A percentile compares a stretch with the other conserved stretches of the same genome.
Evolutionary conservation across 2,888 invertebrate genomes (phyloP).

Genomic region (Amiota mariae): DNA sequence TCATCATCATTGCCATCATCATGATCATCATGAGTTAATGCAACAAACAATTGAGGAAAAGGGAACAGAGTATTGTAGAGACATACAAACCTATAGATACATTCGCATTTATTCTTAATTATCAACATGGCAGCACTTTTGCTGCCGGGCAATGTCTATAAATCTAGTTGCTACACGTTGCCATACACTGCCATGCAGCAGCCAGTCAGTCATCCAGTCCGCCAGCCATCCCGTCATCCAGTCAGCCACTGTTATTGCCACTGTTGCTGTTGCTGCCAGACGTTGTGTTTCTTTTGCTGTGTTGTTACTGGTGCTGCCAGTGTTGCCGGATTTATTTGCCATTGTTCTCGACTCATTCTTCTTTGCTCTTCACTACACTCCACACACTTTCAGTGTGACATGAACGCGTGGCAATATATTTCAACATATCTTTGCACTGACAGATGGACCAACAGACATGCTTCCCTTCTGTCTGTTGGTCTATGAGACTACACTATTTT

Average conservation of each 20-base stretch:
- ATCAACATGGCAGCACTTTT: conserved; percentile 50
- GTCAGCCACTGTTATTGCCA: neutral
- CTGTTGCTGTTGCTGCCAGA: neutral
- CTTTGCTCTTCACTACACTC: conserved; percentile 35
- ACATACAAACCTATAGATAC: conserved; percentile 41
- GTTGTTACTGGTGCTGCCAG: conserved; percentile 42
- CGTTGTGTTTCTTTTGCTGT: conserved; percentile 18
- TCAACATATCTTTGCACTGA: conserved; percentile 66
- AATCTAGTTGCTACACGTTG: conserved; percentile 55
- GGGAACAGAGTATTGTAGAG: neutral
- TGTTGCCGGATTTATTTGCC: conserved; percentile 51
- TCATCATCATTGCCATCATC: conserved; percentile 16
- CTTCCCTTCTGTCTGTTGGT: conserved; percentile 43
- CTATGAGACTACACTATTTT: conserved; percentile 18
- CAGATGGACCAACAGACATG: conserved; percentile 63
- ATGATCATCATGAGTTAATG: conserved; percentile 5
- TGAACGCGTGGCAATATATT: conserved; percentile 60
- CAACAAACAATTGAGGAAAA: too few species aligned
- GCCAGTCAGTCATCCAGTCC: too few species aligned
- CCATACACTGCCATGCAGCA: neutral
- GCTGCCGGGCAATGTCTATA: conserved; percentile 41
- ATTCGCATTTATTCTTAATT: conserved; percentile 67
- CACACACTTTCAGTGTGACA: conserved; percentile 62
- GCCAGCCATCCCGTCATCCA: conserved; percentile 33
- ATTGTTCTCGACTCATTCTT: conserved; percentile 23